A percentile compares a stretch with the other conserved stretches of the same genome.
Evolutionary conservation across 1,140 invertebrate species (phyloP).

Genomic region (honey bee (Apis mellifera)): Amel_HAv3.1 CM009940.2:3803001-3803500

Average conservation of each 20-base stretch:
- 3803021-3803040: no score
- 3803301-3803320: constrained; percentile 23
- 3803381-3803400: background rate
- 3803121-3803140: constrained; percentile 41
- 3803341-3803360: constrained; percentile 40
- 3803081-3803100: constrained; percentile 33
- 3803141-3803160: constrained; percentile 33
- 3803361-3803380: constrained; percentile 21
- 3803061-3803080: constrained; percentile 30
- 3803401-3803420: background rate
- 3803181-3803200: background rate
- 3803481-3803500: background rate
- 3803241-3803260: constrained; percentile 18
- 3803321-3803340: constrained; percentile 38
- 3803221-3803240: background rate
- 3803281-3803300: constrained; percentile 27
- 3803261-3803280: constrained; percentile 13
- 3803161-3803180: constrained; percentile 25
- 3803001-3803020: no score
- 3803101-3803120: constrained; percentile 44
- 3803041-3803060: no score
- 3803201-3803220: background rate
- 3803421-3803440: background rate
- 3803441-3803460: background rate
- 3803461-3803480: background rate